Conservation (phyloP, 1,140 invertebrate genomes). For the Apis dorsata region DNA sequence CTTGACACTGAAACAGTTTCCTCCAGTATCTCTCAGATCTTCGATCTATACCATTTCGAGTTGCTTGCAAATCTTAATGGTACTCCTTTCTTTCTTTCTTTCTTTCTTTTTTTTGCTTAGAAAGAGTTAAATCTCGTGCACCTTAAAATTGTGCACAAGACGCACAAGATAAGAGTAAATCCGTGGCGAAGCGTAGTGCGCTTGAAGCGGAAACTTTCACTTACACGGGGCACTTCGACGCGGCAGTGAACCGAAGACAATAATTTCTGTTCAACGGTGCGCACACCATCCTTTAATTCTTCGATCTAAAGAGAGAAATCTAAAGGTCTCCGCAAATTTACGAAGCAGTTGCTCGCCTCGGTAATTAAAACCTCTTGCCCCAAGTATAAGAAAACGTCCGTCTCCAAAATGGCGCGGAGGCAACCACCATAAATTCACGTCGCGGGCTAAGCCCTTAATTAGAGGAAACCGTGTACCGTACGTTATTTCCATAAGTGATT, state of each 20-base stretch:
- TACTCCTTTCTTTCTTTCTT: too few relatives aligned
- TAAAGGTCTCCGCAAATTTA: slow-evolving; percentile 11
- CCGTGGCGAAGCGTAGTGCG: neutral
- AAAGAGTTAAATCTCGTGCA: too few relatives aligned
- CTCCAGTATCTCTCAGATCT: neutral
- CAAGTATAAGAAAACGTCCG: neutral
- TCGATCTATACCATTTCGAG: too few relatives aligned
- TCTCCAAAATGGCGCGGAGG: neutral
- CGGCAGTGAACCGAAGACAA: neutral
- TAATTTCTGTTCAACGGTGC: neutral
- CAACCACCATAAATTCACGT: neutral
- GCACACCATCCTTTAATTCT: too few relatives aligned
- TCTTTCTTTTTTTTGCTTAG: too few relatives aligned
- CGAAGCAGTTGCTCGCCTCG: neutral
- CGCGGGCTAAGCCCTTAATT: neutral
- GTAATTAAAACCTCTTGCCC: slow-evolving; percentile 13
- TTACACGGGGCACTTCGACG: neutral
- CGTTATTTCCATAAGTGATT: too few relatives aligned
- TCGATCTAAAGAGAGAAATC: neutral
- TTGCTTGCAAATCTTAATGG: too few relatives aligned
- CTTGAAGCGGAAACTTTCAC: neutral
- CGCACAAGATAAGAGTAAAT: too few relatives aligned
- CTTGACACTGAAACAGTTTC: neutral
- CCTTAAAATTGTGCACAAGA: too few relatives aligned
- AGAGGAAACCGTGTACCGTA: too few relatives aligned